Conservation (phyloP, 1,140 invertebrate species). For the Brachionus koreanus region DNA sequence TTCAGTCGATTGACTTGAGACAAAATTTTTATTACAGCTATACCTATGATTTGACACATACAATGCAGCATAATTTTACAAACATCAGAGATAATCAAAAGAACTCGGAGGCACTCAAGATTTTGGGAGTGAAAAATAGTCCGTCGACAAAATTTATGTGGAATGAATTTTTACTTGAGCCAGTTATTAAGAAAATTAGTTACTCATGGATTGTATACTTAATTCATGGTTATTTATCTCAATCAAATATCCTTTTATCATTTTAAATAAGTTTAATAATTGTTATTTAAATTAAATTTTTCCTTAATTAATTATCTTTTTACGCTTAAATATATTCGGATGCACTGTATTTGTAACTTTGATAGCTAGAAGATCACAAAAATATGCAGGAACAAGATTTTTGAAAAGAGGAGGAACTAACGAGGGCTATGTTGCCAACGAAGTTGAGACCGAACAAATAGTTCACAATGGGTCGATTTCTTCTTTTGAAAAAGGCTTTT, state of each 20-base stretch:
- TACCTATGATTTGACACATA: slow-evolving; percentile 92
- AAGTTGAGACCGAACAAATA: slow-evolving; percentile 98
- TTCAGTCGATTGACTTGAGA: slow-evolving; percentile 87
- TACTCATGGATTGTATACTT: slow-evolving; percentile 88
- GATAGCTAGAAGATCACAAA: slow-evolving; percentile 80
- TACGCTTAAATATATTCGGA: slow-evolving; percentile 29
- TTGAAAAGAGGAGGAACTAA: slow-evolving; percentile 89
- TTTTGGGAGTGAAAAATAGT: slow-evolving; percentile 63
- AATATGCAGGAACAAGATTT: slow-evolving; percentile 91
- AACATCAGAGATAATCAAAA: slow-evolving; percentile 46
- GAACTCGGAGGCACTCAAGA: background rate
- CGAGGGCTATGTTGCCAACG: slow-evolving; percentile 92
- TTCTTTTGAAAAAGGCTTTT: slow-evolving; percentile 67
- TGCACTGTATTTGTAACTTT: slow-evolving; percentile 42
- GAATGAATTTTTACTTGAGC: slow-evolving; percentile 85
- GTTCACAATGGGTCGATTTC: slow-evolving; percentile 80
- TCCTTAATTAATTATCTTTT: background rate
- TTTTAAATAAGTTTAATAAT: too few relatives aligned
- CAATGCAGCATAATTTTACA: slow-evolving; percentile 84
- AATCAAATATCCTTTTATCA: slow-evolving; percentile 58
- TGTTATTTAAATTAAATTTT: background rate
- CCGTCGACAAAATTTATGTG: slow-evolving; percentile 85
- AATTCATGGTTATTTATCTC: slow-evolving; percentile 87
- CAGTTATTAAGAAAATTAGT: slow-evolving; percentile 64
- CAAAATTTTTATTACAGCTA: slow-evolving; percentile 85